Evolutionary conservation across 2,888 invertebrate species (phyloP), one percentile per base, ranked within the genome.

Genomic region (Cactoblastis cactorum): DNA sequence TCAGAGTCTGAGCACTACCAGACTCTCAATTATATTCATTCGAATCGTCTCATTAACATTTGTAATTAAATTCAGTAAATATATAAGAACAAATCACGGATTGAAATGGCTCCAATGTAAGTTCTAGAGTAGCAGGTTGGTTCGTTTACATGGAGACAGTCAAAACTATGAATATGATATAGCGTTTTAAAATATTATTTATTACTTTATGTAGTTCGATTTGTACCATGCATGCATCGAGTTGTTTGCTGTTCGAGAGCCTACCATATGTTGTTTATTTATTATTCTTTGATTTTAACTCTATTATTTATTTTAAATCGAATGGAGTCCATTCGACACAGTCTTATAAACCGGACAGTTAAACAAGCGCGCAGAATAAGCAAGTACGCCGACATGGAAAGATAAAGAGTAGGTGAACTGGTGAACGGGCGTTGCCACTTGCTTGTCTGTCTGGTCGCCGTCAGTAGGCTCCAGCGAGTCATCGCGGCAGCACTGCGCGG

Each of bases 401-500:
- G 86, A 87, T 86, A 87, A 28, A 87, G 78, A 83, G 80, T 80
- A 79, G 81, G 82, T 80, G 81, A 80, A 81, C 80, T 78, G 80
- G 85, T 80, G 83, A 82, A 77, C 85, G 86, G 84, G 83, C 83
- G 81, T 83, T 81, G 80, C 75, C 81, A 56, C 56, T 72, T 67
- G 64, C 67, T 71, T 70, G 77, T 72, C 73, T 69, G 76, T 69
- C 70, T 68, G 68, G 58, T 65, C 54, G 57, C 54, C 53, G 65
- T 63, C 83, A 87, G 88, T 89, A 74, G 69, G 78, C 77, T 71
- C 75, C 75, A 71, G 80, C 80, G 80, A 78, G 75, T 73, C 74
- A 77, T 54, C 57, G 57, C 71, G 80, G 71, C 66, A 66, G 64
- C 76, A 80, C 85, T 77, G 72, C 84, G 83, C 74, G 64, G 70